A percentile compares a stretch with the other conserved stretches of the same genome.
Evolutionary conservation across 2,888 invertebrate genomes (phyloP).

Genomic region (Noctuana brunneofusca): DNA sequence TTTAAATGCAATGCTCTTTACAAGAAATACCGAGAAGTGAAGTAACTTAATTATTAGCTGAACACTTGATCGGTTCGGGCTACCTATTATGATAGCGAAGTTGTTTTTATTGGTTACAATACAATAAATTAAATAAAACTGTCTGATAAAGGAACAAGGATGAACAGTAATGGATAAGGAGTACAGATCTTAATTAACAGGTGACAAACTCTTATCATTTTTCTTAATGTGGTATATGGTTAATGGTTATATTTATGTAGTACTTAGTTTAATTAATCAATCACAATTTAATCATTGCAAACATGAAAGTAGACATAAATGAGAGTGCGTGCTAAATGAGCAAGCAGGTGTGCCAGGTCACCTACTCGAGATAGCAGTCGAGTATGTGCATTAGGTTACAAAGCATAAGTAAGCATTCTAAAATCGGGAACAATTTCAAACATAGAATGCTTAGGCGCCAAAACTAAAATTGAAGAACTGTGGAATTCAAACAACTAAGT

Average conservation of each 20-base stretch:
- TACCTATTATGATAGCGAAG: too few species aligned
- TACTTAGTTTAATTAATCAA: neutral
- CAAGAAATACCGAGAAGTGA: neutral
- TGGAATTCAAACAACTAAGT: too few species aligned
- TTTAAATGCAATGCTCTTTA: neutral
- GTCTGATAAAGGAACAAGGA: too few species aligned
- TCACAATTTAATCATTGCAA: neutral
- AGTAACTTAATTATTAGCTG: neutral
- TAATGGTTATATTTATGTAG: too few species aligned
- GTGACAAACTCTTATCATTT: too few species aligned
- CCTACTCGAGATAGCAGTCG: neutral
- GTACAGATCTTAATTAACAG: too few species aligned
- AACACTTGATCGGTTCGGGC: neutral
- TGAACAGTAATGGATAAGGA: too few species aligned
- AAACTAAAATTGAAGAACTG: too few species aligned
- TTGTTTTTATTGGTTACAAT: too few species aligned
- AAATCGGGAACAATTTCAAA: neutral
- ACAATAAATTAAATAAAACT: too few species aligned
- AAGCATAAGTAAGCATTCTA: neutral
- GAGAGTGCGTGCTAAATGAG: conserved; percentile 3
- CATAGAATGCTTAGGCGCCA: neutral
- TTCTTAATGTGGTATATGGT: too few species aligned
- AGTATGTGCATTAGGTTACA: conserved; percentile 8
- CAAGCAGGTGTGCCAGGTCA: conserved; percentile 8
- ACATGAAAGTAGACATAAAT: conserved; percentile 5